These are phyloP conservation scores for Pionites leucogaster DNA, from an alignment of 2,113 vertebrate genomes.

Conservation along the genomic window DNA sequence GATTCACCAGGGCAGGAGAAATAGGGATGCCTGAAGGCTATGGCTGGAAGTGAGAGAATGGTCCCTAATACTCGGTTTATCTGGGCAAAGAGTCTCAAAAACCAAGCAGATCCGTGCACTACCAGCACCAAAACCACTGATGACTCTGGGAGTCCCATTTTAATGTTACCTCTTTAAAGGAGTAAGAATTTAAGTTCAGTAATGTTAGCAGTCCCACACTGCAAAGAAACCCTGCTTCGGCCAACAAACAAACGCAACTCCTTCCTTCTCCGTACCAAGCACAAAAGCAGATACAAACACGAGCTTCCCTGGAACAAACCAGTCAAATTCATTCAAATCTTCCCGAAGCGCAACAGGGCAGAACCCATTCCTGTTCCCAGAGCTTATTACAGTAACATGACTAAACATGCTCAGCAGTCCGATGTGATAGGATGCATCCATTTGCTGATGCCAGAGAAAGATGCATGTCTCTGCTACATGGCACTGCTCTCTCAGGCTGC, in stretches of 20 bases:
- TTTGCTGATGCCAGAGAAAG: slow-evolving; percentile 57
- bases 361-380: slow-evolving; percentile 24
- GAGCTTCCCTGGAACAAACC: slow-evolving; percentile 24
- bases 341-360: not conserved
- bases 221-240: not conserved
- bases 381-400: slow-evolving; percentile 50
- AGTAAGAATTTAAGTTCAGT: not conserved
- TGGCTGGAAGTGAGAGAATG: not conserved
- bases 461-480: slow-evolving; percentile 44
- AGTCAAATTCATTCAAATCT: slow-evolving; percentile 45
- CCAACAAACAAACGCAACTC: not conserved
- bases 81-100: not conserved
- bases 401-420: slow-evolving; percentile 33
- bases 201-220: not conserved
- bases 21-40: not conserved
- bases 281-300: not conserved
- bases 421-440: slow-evolving; percentile 46
- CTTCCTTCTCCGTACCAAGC: not conserved
- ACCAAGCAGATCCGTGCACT: not conserved
- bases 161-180: not conserved
- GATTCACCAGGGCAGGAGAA: not conserved
- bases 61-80: not conserved
- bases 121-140: not conserved
- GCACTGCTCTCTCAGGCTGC: slow-evolving; percentile 42
- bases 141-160: not conserved